These are phyloP conservation scores for Scrobipalpa atriplicella DNA, from an alignment of 2,888 invertebrate species.

Conservation along the genomic window DNA sequence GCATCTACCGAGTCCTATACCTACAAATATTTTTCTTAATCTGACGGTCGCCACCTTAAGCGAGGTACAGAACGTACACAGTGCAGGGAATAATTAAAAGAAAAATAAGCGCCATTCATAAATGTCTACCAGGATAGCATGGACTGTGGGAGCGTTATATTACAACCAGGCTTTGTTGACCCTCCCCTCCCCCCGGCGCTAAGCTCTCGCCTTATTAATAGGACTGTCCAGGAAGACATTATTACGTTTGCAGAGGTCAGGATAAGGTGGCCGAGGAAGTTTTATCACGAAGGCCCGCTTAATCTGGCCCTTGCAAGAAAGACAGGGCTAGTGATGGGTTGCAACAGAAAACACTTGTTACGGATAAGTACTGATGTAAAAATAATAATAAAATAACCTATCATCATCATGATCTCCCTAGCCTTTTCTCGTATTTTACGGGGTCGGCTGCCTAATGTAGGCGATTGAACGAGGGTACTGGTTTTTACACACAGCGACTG, in stretches of 20 bases:
- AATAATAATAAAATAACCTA: too few relatives aligned
- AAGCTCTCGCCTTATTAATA: conserved; percentile 38
- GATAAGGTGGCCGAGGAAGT: conserved; percentile 53
- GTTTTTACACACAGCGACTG: too few relatives aligned
- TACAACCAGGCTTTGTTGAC: conserved; percentile 53
- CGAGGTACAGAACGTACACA: conserved; percentile 51
- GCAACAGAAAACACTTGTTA: background rate
- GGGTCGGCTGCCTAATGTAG: too few relatives aligned
- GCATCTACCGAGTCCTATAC: too few relatives aligned
- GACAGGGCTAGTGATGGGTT: conserved; percentile 45
- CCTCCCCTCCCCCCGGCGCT: conserved; percentile 37
- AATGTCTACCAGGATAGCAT: conserved; percentile 71
- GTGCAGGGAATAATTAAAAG: conserved; percentile 75
- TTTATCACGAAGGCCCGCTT: conserved; percentile 73
- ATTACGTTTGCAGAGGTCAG: conserved; percentile 44
- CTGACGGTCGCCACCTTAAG: background rate
- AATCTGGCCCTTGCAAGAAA: conserved; percentile 75
- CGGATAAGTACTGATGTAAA: too few relatives aligned
- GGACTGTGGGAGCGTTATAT: conserved; percentile 66
- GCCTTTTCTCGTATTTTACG: too few relatives aligned
- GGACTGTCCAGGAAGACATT: conserved; percentile 32
- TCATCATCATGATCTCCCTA: too few relatives aligned
- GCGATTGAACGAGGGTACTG: too few relatives aligned
- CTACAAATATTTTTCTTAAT: background rate
- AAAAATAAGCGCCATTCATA: conserved; percentile 81